Base-by-base conservation (phyloP, 2,888 invertebrate genomes). In the Drosophila mercatorum region DNA sequence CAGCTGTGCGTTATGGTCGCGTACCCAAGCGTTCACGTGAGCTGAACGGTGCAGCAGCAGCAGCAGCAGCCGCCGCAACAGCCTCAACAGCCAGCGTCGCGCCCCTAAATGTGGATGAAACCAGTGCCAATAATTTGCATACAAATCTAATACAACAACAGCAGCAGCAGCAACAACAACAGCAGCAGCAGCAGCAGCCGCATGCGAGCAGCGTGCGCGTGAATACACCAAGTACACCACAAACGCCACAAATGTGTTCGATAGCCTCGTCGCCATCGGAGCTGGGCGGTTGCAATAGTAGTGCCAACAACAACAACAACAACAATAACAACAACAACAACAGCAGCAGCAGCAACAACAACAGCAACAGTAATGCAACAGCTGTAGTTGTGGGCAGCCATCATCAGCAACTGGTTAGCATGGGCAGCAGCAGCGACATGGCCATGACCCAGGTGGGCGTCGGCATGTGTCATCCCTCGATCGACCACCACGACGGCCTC, bases 1-100 rank as follows among this genome's bases (percentile, higher is more conserved):
- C 94, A 98, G 98, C 98, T 91, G 98, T 98, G 78, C 95, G 98
- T 92, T 99, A 99, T 94, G 98, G 99, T 81, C 95, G 98, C 80
- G 98, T 98, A 86, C 98, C 99, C 77, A 99, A 98, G 93, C 95
- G 98, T 88, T 96, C 97, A 70, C 95, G 98, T 85, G 98, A 98
- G 93, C 95, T 96, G 78, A 95, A 95, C 91, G 92, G 92, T 60
- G 83, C 90, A 84, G 83, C 85, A 90, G 63, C 17, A 17, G 17
- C 68, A 68, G 64, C 68, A 57, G 75, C 75, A 52, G 66, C 62
- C 49, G 63, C 68, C 41, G 72, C 71, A 56, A 40, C 78, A 71
- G 81, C 75, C 38, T 72, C 83, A 47, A 64, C 77, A 52, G 60
- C 71, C 43, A 80, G 76, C 65, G 72, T 73, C 61, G 72, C 85